Evolutionary conservation across 2,888 invertebrate genomes (phyloP).

Genomic region (Cybosia mesomella): DNA sequence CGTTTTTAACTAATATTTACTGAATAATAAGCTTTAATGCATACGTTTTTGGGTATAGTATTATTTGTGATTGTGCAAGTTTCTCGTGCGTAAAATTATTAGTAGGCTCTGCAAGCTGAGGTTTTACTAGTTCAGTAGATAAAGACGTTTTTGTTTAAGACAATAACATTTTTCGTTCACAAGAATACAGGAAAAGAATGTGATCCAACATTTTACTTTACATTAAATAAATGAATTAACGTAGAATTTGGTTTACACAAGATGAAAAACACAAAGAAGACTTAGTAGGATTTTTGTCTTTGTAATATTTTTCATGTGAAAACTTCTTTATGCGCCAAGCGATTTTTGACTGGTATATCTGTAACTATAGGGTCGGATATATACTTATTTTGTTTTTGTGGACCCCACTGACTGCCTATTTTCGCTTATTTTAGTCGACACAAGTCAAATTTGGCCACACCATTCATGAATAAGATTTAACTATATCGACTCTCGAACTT

Average conservation of each 20-base stretch:
- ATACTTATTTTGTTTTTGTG: too few relatives aligned
- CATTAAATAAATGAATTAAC: neutral
- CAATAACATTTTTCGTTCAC: slow-evolving; percentile 15
- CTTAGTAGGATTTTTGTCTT: neutral
- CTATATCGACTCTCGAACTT: neutral
- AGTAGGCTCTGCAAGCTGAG: slow-evolving; percentile 42
- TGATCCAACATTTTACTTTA: slow-evolving; percentile 10
- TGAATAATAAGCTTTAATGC: slow-evolving; percentile 12
- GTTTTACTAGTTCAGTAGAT: slow-evolving; percentile 50
- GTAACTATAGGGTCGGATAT: neutral
- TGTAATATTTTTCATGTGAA: neutral
- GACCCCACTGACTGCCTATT: too few relatives aligned
- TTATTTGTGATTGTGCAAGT: neutral
- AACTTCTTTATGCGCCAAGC: neutral
- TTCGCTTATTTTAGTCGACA: too few relatives aligned
- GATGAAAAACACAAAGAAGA: neutral
- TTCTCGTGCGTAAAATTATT: slow-evolving; percentile 47
- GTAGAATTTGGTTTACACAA: neutral
- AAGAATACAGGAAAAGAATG: slow-evolving; percentile 18
- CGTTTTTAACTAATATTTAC: neutral
- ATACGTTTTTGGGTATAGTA: neutral
- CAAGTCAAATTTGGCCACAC: too few relatives aligned
- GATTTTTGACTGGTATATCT: neutral
- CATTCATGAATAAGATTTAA: too few relatives aligned
- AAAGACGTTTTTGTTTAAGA: slow-evolving; percentile 31